Evolutionary conservation across 2,888 invertebrate species (phyloP), one percentile per base, ranked within the genome.

Genomic region (Andrena haemorrhoa): DNA sequence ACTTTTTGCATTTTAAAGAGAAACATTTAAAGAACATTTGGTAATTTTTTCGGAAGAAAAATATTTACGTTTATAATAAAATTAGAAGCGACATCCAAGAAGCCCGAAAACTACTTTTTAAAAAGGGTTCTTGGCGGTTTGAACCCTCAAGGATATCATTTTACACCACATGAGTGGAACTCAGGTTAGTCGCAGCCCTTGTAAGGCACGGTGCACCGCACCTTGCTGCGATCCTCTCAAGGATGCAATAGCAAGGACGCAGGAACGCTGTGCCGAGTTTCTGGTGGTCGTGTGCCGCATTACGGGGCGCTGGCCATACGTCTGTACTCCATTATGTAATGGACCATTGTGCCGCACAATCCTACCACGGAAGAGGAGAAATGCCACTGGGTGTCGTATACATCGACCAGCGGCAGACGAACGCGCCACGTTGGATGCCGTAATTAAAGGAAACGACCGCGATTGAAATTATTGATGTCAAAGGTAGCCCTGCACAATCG

Each of bases 261-360:
- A 68, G 68, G 78, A 78, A 70, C 79, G 79, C 64, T 79, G 58
- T 79, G 79, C 71, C 71, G 79, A 71, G 79, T 79, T 79, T 79
- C 79, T 79, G 79, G 65, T 68, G 66, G 58, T 49, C 60, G 69
- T 35, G 65, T 56, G 77, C 79, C 82, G 79, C 86, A 85, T 86
- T 81, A 86, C 72, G 77, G 80, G 66, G 61, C 74, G 75, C 79
- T 61, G 75, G 83, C 84, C 86, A 77, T 79, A 87, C 83, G 88
- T 86, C 83, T 88, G 88, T 89, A 88, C 90, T 90, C 89, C 88
- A 90, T 90, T 90, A 90, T 90, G 90, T 90, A 90, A 90, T 89
- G 90, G 90, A 82, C 88, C 86, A 90, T 90, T 90, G 90, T 90
- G 86, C 85, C 83, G 83, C 79, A 84, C 88, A 89, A 88, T 89